Evolutionary conservation across 2,888 invertebrate genomes (phyloP), one percentile per base, ranked within the genome.

Genomic region (Eristalinus sepulchralis): DNA sequence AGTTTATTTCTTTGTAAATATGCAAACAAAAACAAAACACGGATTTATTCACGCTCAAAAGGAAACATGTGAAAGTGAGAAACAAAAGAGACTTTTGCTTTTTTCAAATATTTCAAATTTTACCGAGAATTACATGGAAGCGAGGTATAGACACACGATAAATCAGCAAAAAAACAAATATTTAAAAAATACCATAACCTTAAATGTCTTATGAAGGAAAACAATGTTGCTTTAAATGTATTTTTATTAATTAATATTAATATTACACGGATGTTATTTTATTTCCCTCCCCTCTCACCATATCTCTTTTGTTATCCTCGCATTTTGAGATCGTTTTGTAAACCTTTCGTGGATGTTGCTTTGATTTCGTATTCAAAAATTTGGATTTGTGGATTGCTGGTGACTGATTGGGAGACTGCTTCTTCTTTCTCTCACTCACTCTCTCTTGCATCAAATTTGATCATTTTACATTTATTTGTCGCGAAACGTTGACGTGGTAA

Each of bases 221-320:
- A 34, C n/a, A 73, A 63, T 68, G 57, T 83, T 79, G 70, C 70
- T 79, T 83, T 83, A 36, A 72, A 75, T 79, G 78, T 83, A 75
- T 39, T 83, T 78, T 83, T 73, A 78, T 67, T 62, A 71, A 64
- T 67, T 77, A 72, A 53, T 34, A 64, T 64, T 75, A 79, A 66
- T 64, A 79, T 34, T 47, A 68, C 55, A 68, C 33, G 27, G 17
- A 33, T 57, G 20, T 0, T 8, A 34, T 11, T 66, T 33, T n/a
- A 11, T 34, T 62, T 39, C n/a, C n/a, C 20, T 24, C 9, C 8
- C 17, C n/a, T 6, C 17, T 5, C 47, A 17, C 6, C 17, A 6
- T 2, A 1, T 6, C 1, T 5, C n/a, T 6, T 47, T 17, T 47
- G 39, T 17, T n/a, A n/a, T 4, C 6, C 39, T 6, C 3, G 17